Evolutionary conservation across 53 echinoderm and acorn worm species (phyloP).

Genomic region (Antedon mediterranea): DNA sequence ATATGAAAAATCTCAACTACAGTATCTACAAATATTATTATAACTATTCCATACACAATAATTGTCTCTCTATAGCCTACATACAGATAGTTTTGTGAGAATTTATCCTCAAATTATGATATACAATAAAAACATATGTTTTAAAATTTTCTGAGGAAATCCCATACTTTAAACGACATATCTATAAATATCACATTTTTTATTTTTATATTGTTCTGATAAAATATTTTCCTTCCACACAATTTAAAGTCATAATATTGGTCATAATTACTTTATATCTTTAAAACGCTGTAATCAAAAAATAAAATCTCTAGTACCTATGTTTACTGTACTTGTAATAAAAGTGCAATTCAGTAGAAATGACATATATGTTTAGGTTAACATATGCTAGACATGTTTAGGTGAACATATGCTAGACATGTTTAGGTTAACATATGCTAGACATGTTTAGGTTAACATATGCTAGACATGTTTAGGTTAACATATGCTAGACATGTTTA

Average conservation of each 20-base stretch:
- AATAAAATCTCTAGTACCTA: background rate
- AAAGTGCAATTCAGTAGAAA: too few species aligned
- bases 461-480: too few species aligned
- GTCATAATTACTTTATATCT: background rate
- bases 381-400: too few species aligned
- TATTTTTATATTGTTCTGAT: background rate
- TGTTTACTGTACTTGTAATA: too few species aligned
- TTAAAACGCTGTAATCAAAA: background rate
- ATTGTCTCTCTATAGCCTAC: background rate
- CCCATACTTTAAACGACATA: background rate
- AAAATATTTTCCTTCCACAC: background rate
- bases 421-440: too few species aligned
- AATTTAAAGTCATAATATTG: background rate
- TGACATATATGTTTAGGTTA: too few species aligned
- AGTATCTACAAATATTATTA: background rate
- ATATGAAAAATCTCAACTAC: background rate
- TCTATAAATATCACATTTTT: background rate
- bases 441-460: too few species aligned
- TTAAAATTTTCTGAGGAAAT: background rate
- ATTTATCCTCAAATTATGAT: background rate
- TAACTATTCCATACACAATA: background rate
- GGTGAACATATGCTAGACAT: too few species aligned
- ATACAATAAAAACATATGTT: background rate
- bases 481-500: too few species aligned
- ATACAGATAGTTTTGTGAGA: background rate